phyloP scores from a whole-genome alignment of 2,113 vertebrate species.

The Catagonus wagneri region DNA sequence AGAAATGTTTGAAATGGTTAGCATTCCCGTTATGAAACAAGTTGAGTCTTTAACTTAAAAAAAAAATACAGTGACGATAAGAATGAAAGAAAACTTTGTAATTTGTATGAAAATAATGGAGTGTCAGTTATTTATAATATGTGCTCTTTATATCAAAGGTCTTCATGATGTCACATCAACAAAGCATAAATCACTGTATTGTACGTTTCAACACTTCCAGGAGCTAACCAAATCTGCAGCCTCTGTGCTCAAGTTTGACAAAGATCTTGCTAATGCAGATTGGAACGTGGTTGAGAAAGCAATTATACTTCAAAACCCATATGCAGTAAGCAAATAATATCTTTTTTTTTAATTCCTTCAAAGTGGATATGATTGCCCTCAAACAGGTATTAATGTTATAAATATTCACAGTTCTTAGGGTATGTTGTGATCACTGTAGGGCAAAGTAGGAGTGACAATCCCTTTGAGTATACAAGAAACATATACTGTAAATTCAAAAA shows the following conservation, averaged over 20 bases:
- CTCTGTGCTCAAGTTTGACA: slow-evolving; percentile 84
- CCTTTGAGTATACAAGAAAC: background rate
- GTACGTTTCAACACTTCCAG: slow-evolving; percentile 83
- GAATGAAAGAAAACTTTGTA: background rate
- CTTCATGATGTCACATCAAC: slow-evolving; percentile 82
- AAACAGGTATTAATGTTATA: background rate
- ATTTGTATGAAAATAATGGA: background rate
- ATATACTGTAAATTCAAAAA: background rate
- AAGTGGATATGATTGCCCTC: background rate
- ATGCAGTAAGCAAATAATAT: slow-evolving; percentile 73
- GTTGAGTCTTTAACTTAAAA: slow-evolving; percentile 16
- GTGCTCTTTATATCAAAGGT: slow-evolving; percentile 74
- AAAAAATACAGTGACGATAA: background rate
- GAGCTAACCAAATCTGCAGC: slow-evolving; percentile 77
- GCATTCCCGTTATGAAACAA: background rate
- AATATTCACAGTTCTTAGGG: background rate
- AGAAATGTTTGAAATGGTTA: background rate
- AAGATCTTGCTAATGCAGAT: slow-evolving; percentile 84
- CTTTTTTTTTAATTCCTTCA: slow-evolving; percentile 18
- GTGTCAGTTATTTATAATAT: background rate
- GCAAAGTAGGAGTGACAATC: background rate
- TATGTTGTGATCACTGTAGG: background rate
- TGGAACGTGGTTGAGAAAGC: slow-evolving; percentile 82
- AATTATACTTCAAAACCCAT: slow-evolving; percentile 81
- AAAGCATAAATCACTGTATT: slow-evolving; percentile 84